These are phyloP conservation scores for Penaeus chinensis DNA, from an alignment of 1,140 invertebrate genomes.

Conservation along the genomic window DNA sequence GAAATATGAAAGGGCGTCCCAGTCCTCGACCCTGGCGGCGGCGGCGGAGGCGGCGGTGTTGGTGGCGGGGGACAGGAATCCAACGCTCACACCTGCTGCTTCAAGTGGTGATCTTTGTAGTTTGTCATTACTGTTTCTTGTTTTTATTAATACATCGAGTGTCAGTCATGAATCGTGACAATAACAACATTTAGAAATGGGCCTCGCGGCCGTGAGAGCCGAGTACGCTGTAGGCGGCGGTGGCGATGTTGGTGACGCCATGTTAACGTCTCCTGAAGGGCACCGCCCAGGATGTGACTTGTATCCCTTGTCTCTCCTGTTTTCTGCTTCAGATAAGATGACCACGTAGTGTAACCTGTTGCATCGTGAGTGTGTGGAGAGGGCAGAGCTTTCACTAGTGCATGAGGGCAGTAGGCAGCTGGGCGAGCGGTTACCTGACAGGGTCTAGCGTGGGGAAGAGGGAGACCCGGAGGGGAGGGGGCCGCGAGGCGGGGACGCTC, in stretches of 20 bases:
- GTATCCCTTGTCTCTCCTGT: too few relatives aligned
- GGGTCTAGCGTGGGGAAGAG: conserved; percentile 7
- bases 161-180: background rate
- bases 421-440: conserved; percentile 15
- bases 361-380: conserved; percentile 29
- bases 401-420: background rate
- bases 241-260: conserved; percentile 45
- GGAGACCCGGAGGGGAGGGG: conserved; percentile 35
- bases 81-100: conserved; percentile 31
- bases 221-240: conserved; percentile 48
- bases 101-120: background rate
- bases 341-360: conserved; percentile 25
- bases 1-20: conserved; percentile 41
- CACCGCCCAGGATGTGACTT: background rate
- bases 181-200: too few relatives aligned
- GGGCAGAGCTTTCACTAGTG: conserved; percentile 24
- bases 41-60: conserved; percentile 49
- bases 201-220: background rate
- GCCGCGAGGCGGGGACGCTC: conserved; percentile 5
- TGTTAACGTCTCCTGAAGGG: conserved; percentile 23
- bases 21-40: conserved; percentile 35
- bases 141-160: background rate
- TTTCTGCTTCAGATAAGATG: too few relatives aligned
- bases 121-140: background rate
- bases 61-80: conserved; percentile 32